Evolutionary conservation across 2,888 invertebrate genomes (phyloP).

Genomic region (Alcis repandata): DNA sequence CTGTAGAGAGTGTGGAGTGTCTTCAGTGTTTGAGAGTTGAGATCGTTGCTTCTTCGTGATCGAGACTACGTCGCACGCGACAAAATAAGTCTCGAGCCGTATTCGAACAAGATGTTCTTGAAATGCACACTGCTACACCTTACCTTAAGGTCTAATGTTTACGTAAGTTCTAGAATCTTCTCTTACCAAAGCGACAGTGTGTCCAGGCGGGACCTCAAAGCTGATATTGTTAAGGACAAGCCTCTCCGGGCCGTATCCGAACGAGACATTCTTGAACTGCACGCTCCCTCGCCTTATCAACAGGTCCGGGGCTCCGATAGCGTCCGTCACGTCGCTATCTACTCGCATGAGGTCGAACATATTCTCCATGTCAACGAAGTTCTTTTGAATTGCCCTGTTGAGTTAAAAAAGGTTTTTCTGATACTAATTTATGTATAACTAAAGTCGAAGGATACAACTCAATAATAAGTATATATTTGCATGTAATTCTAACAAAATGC

Average conservation of each 20-base stretch:
- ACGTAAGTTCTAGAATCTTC: neutral
- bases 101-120: constrained; percentile 95
- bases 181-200: constrained; percentile 92
- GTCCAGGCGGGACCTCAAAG: constrained; percentile 93
- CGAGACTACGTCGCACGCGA: too few relatives aligned
- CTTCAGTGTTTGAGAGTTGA: too few relatives aligned
- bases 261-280: constrained; percentile 96
- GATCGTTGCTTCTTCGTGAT: too few relatives aligned
- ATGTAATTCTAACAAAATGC: too few relatives aligned
- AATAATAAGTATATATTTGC: too few relatives aligned
- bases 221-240: constrained; percentile 91
- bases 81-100: too few relatives aligned
- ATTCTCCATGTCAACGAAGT: constrained; percentile 99
- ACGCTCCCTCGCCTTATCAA: constrained; percentile 90
- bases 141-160: neutral
- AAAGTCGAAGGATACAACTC: too few relatives aligned
- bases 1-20: too few relatives aligned
- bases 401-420: neutral
- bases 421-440: too few relatives aligned
- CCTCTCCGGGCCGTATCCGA: constrained; percentile 94
- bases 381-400: constrained; percentile 96
- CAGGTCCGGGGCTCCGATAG: constrained; percentile 91
- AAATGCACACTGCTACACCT: constrained; percentile 91
- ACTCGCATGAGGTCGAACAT: constrained; percentile 98
- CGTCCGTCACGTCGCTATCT: constrained; percentile 94